Evolutionary conservation across 30 jellyfish, hydroid and myxozoan genomes (phyloP), one percentile per base, ranked within the genome.

Genomic region (Morbakka virulenta): DNA sequence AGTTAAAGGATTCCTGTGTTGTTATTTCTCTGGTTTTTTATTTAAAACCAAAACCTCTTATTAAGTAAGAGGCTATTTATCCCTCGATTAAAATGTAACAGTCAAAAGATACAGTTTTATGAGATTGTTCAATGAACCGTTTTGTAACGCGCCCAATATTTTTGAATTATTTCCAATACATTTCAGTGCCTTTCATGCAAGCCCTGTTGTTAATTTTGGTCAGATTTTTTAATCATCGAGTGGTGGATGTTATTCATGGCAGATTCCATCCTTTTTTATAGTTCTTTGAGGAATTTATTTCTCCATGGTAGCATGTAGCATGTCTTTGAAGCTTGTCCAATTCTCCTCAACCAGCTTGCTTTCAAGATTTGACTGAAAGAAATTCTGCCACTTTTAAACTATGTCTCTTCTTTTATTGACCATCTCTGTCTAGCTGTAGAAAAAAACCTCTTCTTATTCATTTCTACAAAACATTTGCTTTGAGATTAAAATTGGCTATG

Each of bases 281-380:
- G 84, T 73, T 28, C 84, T 73, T 11, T 73, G 84, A 49, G 84
- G 77, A 67, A 73, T 73, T 62, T 63, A n/a, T 73, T 73, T 50
- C 52, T 73, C 48, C 84, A 73, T 73, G 17, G 52, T 35, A 33
- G 84, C 0, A 0, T 50, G 76, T 73, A 50, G 52, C 84, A 50
- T n/a, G 77, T 47, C 21, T 51, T 73, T 73, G 29, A 73, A 73
- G 14, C 52, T 9, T 50, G 52, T 9, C 84, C 84, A 73, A 47
- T 73, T 73, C 51, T 67, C 31, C 52, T 73, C 77, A 73, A 73
- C 84, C 51, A 61, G n/a, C 25, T 70, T 36, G 76, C 47, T 70
- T 35, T 62, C 82, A 1, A 62, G 82, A 70, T 73, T 73, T 73
- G 84, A 73, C 76, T 73, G 28, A 34, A 17, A 48, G 6, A 73